Percentiles rank a stretch among this genome's conserved stretches.
Conservation (phyloP, 2,113 vertebrate genomes). For the mouse (Mus musculus) region DNA sequence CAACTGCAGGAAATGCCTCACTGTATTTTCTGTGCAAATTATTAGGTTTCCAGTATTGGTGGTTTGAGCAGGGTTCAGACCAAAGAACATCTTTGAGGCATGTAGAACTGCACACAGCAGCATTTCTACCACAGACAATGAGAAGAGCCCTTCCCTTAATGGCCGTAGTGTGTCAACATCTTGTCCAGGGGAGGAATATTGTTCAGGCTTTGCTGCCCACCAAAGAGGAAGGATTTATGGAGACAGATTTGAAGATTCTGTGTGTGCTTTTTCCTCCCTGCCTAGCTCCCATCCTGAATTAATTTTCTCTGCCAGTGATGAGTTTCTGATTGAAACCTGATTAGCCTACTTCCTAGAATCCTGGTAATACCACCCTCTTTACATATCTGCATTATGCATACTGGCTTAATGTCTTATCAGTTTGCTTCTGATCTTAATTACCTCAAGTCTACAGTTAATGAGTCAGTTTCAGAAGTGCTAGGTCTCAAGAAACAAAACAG, state of each 20-base stretch:
- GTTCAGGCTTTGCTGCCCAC: neutral
- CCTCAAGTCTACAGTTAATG: conserved; percentile 62
- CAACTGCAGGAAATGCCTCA: neutral
- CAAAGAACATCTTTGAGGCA: neutral
- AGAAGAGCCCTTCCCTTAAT: neutral
- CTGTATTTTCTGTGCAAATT: conserved; percentile 10
- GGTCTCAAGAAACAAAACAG: conserved; percentile 53
- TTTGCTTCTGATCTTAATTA: conserved; percentile 71
- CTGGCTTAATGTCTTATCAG: conserved; percentile 68
- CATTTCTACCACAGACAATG: neutral
- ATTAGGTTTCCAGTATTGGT: neutral
- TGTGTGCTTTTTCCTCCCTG: no score
- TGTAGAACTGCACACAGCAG: neutral
- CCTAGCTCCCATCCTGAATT: no score
- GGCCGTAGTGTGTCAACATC: neutral
- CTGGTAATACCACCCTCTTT: conserved; percentile 42
- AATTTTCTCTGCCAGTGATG: no score
- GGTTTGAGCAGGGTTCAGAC: conserved; percentile 31
- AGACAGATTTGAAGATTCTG: conserved; percentile 19
- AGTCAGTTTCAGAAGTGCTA: conserved; percentile 39
- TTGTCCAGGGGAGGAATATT: neutral
- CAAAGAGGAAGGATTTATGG: neutral
- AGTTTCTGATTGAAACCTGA: neutral
- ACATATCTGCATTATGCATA: conserved; percentile 62
- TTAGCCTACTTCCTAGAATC: conserved; percentile 62